Evolutionary conservation across 2,113 vertebrate genomes (phyloP).

Genomic region (Opisthocomus hoazin): DNA sequence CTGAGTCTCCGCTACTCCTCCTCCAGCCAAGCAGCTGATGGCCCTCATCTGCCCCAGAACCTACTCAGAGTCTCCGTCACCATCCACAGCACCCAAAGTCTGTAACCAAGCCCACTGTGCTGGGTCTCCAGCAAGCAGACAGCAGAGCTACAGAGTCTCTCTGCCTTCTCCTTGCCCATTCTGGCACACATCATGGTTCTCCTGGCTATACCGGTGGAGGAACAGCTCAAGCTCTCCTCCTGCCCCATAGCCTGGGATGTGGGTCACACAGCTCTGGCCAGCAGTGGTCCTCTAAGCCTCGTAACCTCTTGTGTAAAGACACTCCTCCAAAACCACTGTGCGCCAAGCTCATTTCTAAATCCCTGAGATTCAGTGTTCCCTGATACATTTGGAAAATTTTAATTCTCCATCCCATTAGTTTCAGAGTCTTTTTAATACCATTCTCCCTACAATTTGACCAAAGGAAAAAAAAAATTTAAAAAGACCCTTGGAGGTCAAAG

Average conservation of each 20-base stretch:
- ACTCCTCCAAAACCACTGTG: background rate
- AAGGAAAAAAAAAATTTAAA: background rate
- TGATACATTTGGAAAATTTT: background rate
- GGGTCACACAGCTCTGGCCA: background rate
- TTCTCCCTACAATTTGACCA: background rate
- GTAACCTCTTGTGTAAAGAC: background rate
- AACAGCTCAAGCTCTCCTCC: background rate
- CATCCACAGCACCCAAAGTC: background rate
- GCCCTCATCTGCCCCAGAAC: background rate
- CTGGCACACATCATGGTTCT: rapidly evolving
- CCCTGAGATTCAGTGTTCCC: too few relatives aligned
- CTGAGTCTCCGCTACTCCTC: background rate
- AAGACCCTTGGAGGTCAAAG: background rate
- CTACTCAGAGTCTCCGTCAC: background rate
- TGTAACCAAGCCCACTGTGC: background rate
- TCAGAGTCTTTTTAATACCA: background rate
- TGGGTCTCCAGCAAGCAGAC: background rate
- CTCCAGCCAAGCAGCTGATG: background rate
- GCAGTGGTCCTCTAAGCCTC: background rate
- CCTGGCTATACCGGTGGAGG: too few relatives aligned
- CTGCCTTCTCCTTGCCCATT: background rate
- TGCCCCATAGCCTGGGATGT: background rate
- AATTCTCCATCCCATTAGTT: background rate
- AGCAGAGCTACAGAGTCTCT: background rate
- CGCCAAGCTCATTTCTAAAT: background rate